Evolutionary conservation across 2,888 invertebrate species (phyloP).

Genomic region (Polietes domitor): DNA sequence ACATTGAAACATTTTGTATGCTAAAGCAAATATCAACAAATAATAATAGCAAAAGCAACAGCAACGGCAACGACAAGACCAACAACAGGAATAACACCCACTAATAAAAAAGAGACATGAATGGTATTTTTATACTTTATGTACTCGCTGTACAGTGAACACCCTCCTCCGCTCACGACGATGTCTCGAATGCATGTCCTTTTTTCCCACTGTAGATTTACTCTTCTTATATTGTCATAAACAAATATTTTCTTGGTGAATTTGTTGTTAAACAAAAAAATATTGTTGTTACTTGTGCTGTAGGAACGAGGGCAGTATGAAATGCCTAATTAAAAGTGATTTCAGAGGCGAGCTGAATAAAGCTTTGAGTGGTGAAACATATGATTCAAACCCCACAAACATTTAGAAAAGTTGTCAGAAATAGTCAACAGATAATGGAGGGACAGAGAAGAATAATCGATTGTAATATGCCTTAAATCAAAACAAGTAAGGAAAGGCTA

Average conservation of each 20-base stretch:
- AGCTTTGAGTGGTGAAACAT: too few species aligned
- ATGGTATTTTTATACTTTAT: slow-evolving; percentile 32
- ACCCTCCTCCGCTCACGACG: neutral
- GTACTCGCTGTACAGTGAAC: neutral
- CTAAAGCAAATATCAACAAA: slow-evolving; percentile 54
- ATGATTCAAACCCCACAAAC: too few species aligned
- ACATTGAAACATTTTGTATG: slow-evolving; percentile 51
- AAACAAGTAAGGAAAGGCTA: too few species aligned
- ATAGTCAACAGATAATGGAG: too few species aligned
- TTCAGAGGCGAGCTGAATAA: too few species aligned
- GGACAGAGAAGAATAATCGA: too few species aligned
- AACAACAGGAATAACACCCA: slow-evolving; percentile 38
- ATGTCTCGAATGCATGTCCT: slow-evolving; percentile 20
- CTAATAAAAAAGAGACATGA: slow-evolving; percentile 44
- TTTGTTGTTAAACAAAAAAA: slow-evolving; percentile 39
- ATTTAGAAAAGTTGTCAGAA: too few species aligned
- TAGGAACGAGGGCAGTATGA: neutral
- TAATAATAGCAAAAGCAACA: slow-evolving; percentile 69
- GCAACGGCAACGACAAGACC: slow-evolving; percentile 30
- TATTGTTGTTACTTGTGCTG: slow-evolving; percentile 35
- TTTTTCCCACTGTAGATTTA: slow-evolving; percentile 22
- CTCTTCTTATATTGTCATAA: slow-evolving; percentile 36
- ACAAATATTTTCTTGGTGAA: slow-evolving; percentile 48
- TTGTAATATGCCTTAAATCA: too few species aligned
- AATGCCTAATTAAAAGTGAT: too few species aligned